phyloP scores from a whole-genome alignment of 2,113 vertebrate species.

The Catagonus wagneri region DNA sequence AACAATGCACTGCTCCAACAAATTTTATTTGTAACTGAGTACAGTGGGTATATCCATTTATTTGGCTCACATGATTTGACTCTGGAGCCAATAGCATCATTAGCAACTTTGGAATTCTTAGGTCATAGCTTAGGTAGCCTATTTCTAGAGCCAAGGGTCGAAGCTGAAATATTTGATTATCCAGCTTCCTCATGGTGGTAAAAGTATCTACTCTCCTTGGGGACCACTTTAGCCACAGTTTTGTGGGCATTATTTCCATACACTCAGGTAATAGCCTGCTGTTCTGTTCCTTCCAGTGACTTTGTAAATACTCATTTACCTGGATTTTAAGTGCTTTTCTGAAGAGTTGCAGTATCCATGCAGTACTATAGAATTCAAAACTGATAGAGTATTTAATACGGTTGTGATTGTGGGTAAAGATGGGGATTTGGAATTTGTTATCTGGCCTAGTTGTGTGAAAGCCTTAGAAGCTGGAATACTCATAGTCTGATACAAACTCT shows the following conservation, averaged over 20 bases:
- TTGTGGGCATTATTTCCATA: background rate
- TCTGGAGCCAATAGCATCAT: background rate
- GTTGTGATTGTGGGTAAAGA: background rate
- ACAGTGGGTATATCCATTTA: background rate
- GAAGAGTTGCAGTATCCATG: background rate
- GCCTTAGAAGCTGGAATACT: background rate
- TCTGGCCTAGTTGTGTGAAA: background rate
- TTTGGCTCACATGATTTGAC: background rate
- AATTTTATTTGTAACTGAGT: background rate
- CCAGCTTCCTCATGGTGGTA: background rate
- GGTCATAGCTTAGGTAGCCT: background rate
- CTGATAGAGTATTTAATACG: background rate
- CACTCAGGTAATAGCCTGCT: background rate
- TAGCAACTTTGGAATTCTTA: background rate
- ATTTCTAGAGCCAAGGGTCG: background rate
- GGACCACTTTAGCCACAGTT: rapidly evolving
- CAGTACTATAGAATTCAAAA: background rate
- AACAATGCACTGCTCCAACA: background rate
- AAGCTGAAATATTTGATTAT: background rate
- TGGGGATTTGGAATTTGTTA: background rate
- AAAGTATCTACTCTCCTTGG: background rate
- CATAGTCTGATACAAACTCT: background rate
- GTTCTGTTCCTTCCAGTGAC: background rate
- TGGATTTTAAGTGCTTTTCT: background rate
- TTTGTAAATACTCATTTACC: background rate